Evolutionary conservation across 2,113 vertebrate genomes (phyloP).

Genomic region (Protobothrops mucrosquamatus): DNA sequence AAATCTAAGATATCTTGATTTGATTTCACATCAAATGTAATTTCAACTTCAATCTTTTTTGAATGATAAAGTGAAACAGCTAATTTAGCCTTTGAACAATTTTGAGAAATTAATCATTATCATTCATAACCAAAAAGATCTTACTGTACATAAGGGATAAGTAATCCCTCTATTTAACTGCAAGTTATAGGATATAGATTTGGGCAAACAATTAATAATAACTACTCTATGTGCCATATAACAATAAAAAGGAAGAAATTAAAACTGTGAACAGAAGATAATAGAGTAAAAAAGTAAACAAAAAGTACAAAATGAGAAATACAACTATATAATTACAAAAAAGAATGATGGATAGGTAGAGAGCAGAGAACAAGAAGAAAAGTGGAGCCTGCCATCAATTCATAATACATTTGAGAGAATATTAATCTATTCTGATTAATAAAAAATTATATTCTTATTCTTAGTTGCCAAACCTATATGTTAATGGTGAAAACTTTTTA

Average conservation of each 20-base stretch:
- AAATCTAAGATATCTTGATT: background rate
- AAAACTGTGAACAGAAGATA: no score
- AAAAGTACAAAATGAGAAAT: no score
- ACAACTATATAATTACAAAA: no score
- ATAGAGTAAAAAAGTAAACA: no score
- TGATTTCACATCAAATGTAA: background rate
- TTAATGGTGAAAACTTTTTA: background rate
- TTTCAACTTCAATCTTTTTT: background rate
- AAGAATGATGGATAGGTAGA: no score
- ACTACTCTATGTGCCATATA: no score
- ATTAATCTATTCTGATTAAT: background rate
- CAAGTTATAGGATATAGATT: background rate
- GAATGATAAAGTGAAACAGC: background rate
- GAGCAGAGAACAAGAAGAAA: no score
- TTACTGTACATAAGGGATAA: background rate
- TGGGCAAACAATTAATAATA: background rate
- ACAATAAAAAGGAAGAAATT: no score
- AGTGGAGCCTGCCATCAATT: no score
- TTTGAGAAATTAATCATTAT: background rate
- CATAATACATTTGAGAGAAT: background rate
- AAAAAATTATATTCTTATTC: background rate
- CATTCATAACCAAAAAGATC: background rate
- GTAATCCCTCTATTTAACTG: background rate
- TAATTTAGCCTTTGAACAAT: background rate
- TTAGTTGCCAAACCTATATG: background rate